These are phyloP conservation scores for Babyrousa celebensis DNA, from an alignment of 2,797 vertebrate genomes.

Conservation along the genomic window DNA sequence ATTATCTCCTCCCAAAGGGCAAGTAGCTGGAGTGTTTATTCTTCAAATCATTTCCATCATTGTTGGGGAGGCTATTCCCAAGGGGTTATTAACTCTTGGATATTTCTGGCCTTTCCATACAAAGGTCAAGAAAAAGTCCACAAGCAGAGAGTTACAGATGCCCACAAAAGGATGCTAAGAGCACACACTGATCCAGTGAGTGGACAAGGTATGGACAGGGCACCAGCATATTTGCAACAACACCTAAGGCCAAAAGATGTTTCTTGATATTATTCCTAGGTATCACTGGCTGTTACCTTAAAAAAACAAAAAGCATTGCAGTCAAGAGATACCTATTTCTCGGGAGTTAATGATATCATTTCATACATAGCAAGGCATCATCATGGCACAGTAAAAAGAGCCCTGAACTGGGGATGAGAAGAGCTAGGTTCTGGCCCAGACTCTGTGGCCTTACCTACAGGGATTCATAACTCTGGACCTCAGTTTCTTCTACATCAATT, in stretches of 20 bases:
- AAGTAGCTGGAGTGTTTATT: background rate
- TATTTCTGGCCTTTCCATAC: background rate
- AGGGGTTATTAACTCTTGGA: constrained; percentile 16
- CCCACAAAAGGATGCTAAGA: constrained; percentile 16
- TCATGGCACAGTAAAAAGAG: constrained; percentile 14
- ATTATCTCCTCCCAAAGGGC: background rate
- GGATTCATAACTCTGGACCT: background rate
- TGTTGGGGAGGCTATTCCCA: background rate
- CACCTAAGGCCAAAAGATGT: background rate
- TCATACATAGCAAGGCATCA: constrained; percentile 45
- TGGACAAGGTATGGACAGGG: background rate
- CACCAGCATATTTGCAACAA: constrained; percentile 23
- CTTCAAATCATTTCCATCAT: constrained; percentile 27
- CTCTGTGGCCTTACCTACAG: background rate
- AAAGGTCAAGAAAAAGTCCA: constrained; percentile 4
- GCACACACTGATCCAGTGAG: background rate
- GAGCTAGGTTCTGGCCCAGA: background rate
- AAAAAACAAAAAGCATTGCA: constrained; percentile 30
- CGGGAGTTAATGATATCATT: constrained; percentile 39
- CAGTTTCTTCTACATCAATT: constrained; percentile 25
- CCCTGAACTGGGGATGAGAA: constrained; percentile 41
- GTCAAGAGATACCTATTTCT: constrained; percentile 57
- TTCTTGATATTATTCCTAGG: constrained; percentile 5
- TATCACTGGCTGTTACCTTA: constrained; percentile 37
- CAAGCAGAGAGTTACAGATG: background rate